Base-by-base conservation (phyloP, 2,888 invertebrate genomes). In the Teleiodes luculella region DNA sequence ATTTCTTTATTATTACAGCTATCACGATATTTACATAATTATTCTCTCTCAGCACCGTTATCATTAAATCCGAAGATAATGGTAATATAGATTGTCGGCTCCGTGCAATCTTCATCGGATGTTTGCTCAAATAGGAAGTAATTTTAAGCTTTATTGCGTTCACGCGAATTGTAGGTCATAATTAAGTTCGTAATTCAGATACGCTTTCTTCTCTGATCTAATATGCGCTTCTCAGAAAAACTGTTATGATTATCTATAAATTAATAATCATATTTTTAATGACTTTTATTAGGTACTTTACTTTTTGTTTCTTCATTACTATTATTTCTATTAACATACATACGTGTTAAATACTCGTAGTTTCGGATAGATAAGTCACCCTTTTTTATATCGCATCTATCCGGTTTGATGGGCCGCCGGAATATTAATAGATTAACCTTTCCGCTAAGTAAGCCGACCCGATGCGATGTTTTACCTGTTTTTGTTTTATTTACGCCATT, bases 111-210 rank as follows among this genome's bases (percentile, higher is more conserved):
- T 72, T 65, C 63, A 57, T 66, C 67, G 66, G 66, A 67, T 72
- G 63, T 73, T 74, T 74, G 67, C 64, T 70, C 65, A 60, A 68
- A 70, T 73, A 75, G 76, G 78, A 83, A 82, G 80, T 79, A 80
- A 84, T 86, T 84, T 81, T 80, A 80, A 80, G 80, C 74, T 78
- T 81, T 85, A 84, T 84, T 81, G 76, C 75, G 67, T 78, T 78
- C 80, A 79, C 76, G 84, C 81, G 70, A 77, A 78, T 80, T 70
- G 74, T 74, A 57, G 64, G 67, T 70, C 65, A 68, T 80, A 79
- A 82, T 84, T 82, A 80, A 73, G 70, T 72, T 73, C 71, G 72
- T 73, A 76, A 74, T 62, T 68, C 62, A 71, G 80, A 76, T 68
- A 83, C 83, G 82, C 86, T 86, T 84, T 86, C 83, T 73, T 77